Evolutionary conservation across 2,797 vertebrate genomes (phyloP).

Genomic region (Sebastes cheni): DNA sequence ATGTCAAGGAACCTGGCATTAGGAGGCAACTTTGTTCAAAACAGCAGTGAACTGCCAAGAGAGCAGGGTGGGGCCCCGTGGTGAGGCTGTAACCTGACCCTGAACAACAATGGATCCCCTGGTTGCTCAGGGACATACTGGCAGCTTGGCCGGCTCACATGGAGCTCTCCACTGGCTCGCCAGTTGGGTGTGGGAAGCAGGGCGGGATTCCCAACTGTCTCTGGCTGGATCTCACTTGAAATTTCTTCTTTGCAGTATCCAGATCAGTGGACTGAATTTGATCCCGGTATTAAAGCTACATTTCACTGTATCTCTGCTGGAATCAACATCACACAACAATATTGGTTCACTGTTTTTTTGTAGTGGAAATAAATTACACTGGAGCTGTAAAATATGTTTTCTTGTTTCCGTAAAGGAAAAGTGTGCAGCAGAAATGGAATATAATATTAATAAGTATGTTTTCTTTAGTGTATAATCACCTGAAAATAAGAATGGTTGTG

Average conservation of each 20-base stretch:
- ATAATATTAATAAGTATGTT: no score
- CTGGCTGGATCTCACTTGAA: constrained; percentile 25
- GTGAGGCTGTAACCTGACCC: constrained; percentile 94
- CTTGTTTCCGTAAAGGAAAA: not conserved
- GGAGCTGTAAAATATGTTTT: not conserved
- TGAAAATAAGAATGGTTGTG: no score
- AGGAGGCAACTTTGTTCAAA: constrained; percentile 91
- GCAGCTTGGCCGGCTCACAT: constrained; percentile 64
- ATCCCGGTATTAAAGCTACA: not conserved
- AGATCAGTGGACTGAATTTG: constrained; percentile 7
- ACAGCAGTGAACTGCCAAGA: constrained; percentile 89
- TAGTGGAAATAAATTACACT: not conserved
- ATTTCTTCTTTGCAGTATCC: constrained; percentile 9
- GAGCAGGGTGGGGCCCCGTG: constrained; percentile 91
- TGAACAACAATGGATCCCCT: constrained; percentile 88
- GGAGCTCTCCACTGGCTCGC: constrained; percentile 55
- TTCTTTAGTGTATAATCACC: no score
- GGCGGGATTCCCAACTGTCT: constrained; percentile 57
- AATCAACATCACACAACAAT: not conserved
- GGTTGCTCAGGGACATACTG: constrained; percentile 87
- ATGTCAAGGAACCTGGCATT: constrained; percentile 85
- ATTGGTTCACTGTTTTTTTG: not conserved
- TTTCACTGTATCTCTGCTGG: not conserved
- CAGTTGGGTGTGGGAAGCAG: constrained; percentile 58
- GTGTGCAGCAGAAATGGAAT: no score